Evolutionary conservation across 2,888 invertebrate species (phyloP).

Genomic region (Andrena praecox): DNA sequence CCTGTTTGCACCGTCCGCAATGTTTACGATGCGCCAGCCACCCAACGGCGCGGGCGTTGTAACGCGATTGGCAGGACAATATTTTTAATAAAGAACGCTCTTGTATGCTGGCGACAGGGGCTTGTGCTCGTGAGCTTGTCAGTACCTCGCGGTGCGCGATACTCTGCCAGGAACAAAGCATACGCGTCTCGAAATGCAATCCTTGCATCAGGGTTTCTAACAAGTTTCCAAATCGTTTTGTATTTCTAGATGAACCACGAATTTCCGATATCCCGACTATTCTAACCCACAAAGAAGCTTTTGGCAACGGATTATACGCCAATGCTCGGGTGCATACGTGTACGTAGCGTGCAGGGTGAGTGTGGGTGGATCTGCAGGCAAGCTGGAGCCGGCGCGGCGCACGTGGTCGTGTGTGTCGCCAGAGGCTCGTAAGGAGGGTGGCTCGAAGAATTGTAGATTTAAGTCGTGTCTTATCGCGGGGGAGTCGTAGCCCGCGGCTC

Average conservation of each 20-base stretch:
- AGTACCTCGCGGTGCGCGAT: too few relatives aligned
- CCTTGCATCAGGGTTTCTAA: neutral
- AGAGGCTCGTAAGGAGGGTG: conserved; percentile 60
- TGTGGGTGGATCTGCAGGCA: conserved; percentile 5
- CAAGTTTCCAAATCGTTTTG: too few relatives aligned
- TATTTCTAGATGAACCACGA: neutral
- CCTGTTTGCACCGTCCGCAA: conserved; percentile 70
- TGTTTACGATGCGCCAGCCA: conserved; percentile 61
- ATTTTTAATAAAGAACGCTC: conserved; percentile 56
- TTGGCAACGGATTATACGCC: conserved; percentile 40
- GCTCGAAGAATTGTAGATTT: conserved; percentile 77
- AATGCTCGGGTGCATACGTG: conserved; percentile 1
- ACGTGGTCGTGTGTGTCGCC: conserved; percentile 59
- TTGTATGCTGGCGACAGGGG: conserved; percentile 24
- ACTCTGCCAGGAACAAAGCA: neutral
- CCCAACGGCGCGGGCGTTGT: neutral
- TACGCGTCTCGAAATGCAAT: neutral
- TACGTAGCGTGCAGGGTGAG: neutral
- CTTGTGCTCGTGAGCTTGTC: neutral
- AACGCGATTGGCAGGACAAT: conserved; percentile 48
- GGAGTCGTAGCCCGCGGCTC: conserved; percentile 75
- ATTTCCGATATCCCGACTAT: neutral
- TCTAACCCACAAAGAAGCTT: conserved; percentile 6
- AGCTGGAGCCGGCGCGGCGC: neutral
- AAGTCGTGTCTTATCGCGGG: conserved; percentile 81